Evolutionary conservation across 2,113 vertebrate species (phyloP).

Genomic region (Scomber scombrus): DNA sequence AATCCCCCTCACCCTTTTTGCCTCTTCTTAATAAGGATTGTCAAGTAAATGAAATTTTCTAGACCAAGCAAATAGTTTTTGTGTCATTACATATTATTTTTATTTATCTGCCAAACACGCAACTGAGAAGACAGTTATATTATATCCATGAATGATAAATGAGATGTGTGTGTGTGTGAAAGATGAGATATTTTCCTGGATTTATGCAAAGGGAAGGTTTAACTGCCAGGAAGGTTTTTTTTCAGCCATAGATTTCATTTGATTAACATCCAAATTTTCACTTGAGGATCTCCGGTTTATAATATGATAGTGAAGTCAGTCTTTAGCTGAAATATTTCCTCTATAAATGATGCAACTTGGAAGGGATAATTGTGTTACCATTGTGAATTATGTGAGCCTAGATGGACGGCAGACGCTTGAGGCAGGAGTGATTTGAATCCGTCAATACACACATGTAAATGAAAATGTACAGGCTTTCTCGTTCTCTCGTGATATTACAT

Average conservation of each 20-base stretch:
- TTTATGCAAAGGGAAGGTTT: constrained; percentile 52
- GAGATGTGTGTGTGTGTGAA: constrained; percentile 24
- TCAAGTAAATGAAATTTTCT: constrained; percentile 85
- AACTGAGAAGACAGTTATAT: not conserved
- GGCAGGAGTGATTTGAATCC: constrained; percentile 56
- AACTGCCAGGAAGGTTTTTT: constrained; percentile 18
- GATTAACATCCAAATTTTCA: constrained; percentile 53
- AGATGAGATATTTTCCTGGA: constrained; percentile 34
- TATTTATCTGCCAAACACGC: constrained; percentile 31
- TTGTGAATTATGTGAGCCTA: constrained; percentile 37
- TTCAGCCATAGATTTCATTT: constrained; percentile 38
- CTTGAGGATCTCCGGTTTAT: constrained; percentile 37
- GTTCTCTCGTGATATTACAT: constrained; percentile 37
- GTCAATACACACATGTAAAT: constrained; percentile 66
- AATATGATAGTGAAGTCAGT: constrained; percentile 52
- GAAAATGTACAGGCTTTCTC: constrained; percentile 41
- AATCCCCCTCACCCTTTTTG: constrained; percentile 74
- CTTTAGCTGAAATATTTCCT: constrained; percentile 47
- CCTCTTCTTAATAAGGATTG: constrained; percentile 83
- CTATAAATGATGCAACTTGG: constrained; percentile 53
- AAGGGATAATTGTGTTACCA: constrained; percentile 59
- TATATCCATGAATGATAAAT: constrained; percentile 46
- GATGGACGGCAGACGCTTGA: constrained; percentile 50
- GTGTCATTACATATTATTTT: constrained; percentile 37
- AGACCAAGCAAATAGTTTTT: constrained; percentile 65